Evolutionary conservation across 1,140 invertebrate species (phyloP).

Genomic region (Drosophila pallidifrons): DNA sequence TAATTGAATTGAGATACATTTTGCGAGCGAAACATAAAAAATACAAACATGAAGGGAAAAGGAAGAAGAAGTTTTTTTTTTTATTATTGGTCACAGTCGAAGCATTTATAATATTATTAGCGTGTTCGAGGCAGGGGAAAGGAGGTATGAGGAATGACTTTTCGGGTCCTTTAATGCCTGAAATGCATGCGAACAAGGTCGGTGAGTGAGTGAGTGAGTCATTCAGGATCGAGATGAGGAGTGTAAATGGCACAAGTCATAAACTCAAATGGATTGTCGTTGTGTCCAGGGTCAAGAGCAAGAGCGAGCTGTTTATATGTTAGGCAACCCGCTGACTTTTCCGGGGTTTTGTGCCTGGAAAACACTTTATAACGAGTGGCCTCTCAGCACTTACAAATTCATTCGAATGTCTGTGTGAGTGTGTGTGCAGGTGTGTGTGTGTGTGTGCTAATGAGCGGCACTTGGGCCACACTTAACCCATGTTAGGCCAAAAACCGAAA

Average conservation of each 20-base stretch:
- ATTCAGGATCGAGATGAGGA: conserved; percentile 44
- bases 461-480: conserved; percentile 69
- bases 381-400: conserved; percentile 43
- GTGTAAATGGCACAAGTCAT: conserved; percentile 48
- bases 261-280: conserved; percentile 42
- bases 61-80: not conserved
- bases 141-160: not conserved
- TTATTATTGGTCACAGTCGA: conserved; percentile 50
- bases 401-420: conserved; percentile 30
- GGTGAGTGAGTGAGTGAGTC: conserved; percentile 33
- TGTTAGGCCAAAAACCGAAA: conserved; percentile 56
- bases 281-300: conserved; percentile 50
- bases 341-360: conserved; percentile 29
- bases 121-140: conserved; percentile 18
- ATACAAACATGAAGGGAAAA: conserved; percentile 11
- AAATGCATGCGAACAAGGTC: conserved; percentile 61
- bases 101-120: conserved; percentile 74
- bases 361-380: conserved; percentile 40
- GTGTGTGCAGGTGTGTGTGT: conserved; percentile 17
- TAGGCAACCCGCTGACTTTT: conserved; percentile 59
- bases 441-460: conserved; percentile 63
- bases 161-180: conserved; percentile 63
- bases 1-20: conserved; percentile 76
- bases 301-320: conserved; percentile 23
- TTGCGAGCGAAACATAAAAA: conserved; percentile 28